These are phyloP conservation scores for Aramus guarauna DNA, from an alignment of 2,113 vertebrate species.

Conservation along the genomic window DNA sequence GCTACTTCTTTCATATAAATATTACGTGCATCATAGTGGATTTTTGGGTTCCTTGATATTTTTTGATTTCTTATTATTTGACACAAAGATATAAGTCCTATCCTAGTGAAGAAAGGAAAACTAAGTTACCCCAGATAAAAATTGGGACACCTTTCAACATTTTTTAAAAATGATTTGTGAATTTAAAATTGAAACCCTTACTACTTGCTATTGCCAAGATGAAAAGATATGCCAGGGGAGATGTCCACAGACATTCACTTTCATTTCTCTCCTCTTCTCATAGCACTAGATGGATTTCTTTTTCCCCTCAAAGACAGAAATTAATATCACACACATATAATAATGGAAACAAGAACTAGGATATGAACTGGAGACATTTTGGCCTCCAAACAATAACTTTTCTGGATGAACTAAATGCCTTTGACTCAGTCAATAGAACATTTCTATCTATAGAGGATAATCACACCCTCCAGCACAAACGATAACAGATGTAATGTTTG, in stretches of 20 bases:
- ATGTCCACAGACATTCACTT: background rate
- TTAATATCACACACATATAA: constrained; percentile 39
- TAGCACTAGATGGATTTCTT: constrained; percentile 1
- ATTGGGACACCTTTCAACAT: background rate
- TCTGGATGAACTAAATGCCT: constrained; percentile 10
- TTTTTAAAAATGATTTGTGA: background rate
- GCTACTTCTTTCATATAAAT: background rate
- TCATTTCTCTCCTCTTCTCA: constrained; percentile 21
- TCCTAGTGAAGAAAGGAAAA: background rate
- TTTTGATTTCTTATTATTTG: background rate
- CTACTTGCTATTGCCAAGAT: background rate
- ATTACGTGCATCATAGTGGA: background rate
- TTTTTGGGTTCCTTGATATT: background rate
- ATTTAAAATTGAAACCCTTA: background rate
- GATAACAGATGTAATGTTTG: background rate
- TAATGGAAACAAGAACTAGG: constrained; percentile 30
- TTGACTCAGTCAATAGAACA: constrained; percentile 19
- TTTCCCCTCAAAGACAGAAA: constrained; percentile 36
- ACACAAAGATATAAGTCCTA: background rate
- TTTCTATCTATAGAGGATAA: constrained; percentile 24
- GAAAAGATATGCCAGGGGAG: constrained; percentile 3
- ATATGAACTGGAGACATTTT: constrained; percentile 65
- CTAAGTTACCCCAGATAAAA: background rate
- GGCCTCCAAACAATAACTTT: constrained; percentile 71
- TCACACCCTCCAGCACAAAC: background rate